Conservation (phyloP, 2,797 vertebrate genomes). For the Psittacula echo region DNA sequence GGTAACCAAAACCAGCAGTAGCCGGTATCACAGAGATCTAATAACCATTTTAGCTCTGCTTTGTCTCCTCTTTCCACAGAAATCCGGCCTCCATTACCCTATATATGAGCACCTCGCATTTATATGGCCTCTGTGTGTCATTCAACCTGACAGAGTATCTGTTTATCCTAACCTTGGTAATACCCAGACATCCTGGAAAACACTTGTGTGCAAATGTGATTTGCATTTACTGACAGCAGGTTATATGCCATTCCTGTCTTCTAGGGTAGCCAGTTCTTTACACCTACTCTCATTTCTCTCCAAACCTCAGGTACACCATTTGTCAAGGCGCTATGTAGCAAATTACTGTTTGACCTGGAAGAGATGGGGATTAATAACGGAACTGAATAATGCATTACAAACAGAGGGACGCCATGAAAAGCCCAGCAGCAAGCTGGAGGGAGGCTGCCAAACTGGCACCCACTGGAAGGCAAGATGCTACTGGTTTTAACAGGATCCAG, state of each 20-base stretch:
- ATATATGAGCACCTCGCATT: not conserved
- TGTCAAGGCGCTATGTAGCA: not conserved
- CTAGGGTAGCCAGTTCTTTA: not conserved
- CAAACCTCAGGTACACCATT: not conserved
- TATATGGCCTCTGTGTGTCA: not conserved
- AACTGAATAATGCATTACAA: not conserved
- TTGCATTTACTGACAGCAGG: not conserved
- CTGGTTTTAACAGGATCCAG: not conserved
- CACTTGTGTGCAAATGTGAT: not conserved
- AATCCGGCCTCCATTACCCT: not conserved
- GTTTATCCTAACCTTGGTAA: not conserved
- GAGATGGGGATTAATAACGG: not conserved
- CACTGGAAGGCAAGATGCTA: not conserved
- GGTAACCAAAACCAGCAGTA: constrained; percentile 54
- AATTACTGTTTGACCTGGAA: not conserved
- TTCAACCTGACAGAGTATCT: not conserved
- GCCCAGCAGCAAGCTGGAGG: not conserved
- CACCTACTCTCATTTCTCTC: not conserved
- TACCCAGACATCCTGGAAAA: not conserved
- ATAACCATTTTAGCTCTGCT: constrained; percentile 39
- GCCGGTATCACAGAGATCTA: not conserved
- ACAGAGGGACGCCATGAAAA: not conserved
- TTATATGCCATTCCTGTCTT: not conserved
- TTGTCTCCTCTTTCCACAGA: constrained; percentile 13
- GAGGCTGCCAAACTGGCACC: not conserved